Base-by-base conservation (phyloP, 1,140 invertebrate species). In the Hycleus phaleratus region DNA sequence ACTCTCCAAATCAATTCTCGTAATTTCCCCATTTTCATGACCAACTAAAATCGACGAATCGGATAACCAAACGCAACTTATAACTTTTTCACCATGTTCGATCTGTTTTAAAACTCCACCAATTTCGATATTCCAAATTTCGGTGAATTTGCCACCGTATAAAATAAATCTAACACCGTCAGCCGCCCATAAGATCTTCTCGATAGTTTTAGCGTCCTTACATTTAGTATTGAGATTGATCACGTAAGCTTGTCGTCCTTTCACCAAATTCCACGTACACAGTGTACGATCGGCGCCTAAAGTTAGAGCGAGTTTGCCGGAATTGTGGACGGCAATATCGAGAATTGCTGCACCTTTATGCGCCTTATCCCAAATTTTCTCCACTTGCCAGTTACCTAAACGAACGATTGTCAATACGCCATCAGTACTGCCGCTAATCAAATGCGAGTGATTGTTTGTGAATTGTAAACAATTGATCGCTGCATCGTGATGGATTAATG, bases 261-360 rank as follows among this genome's bases (percentile, higher is more conserved):
- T 95, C 0, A 97, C 77, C 56, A 97, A 76, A 78, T 98, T 95
- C 95, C 95, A 98, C 1, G 93, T 95, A 65, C 87, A 78, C 12
- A 97, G 74, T 3, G 87, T 86, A 56, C 83, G 84, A 74, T 97
- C 93, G 54, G 81, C 82, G 11, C 92, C 91, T 11, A 95, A 80
- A 11, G 91, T 90, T 4, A 98, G 71, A 2, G 91, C 90, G 54
- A 97, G 66, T 77, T 94, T 95, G 4, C 92, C 91, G 67, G 85
- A 86, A 6, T 91, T 90, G 81, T 98, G 95, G 56, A 96, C 80
- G 57, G 84, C 80, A 52, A 93, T 73, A 44, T 82, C 79, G 48
- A 83, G 82, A 0, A 92, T 82, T 9, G 82, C 74, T 49, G 77
- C 75, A 55, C 80, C 82, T 73, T 83, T 85, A 69, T 91, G 88